Conservation (phyloP, 2,113 vertebrate species). For the Equus quagga region DNA sequence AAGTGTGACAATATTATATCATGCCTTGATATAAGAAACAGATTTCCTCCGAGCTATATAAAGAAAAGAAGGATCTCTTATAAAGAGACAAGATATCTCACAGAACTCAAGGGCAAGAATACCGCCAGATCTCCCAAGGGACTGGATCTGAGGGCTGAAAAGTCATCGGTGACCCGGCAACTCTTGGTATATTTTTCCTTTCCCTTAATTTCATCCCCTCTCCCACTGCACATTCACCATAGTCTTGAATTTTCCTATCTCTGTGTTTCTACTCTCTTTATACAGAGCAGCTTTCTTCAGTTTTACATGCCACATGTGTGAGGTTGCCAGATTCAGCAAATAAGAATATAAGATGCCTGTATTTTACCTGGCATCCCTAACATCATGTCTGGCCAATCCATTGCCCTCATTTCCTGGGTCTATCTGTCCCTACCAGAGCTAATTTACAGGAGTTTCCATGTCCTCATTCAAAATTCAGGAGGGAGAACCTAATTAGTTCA, state of each 20-base stretch:
- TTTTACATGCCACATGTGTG: neutral
- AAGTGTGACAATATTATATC: constrained; percentile 39
- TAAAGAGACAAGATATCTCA: neutral
- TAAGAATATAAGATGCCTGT: neutral
- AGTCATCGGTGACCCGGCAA: neutral
- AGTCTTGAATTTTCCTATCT: neutral
- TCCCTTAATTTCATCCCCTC: neutral
- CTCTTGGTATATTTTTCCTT: neutral
- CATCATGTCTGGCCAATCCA: neutral
- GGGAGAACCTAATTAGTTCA: neutral
- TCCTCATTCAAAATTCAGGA: constrained; percentile 1
- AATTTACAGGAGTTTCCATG: neutral
- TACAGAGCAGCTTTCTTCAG: neutral
- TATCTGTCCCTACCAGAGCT: neutral
- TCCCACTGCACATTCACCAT: neutral
- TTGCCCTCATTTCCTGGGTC: neutral
- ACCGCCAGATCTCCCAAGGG: neutral
- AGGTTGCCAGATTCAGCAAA: neutral
- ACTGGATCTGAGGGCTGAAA: neutral
- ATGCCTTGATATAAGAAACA: constrained; percentile 21
- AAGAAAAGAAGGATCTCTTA: neutral
- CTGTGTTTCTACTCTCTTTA: neutral
- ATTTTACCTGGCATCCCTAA: constrained; percentile 11
- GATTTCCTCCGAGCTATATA: neutral
- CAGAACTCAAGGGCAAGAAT: neutral